phyloP scores from a whole-genome alignment of 2,888 invertebrate species.

The Amphimallon solstitiale region DNA sequence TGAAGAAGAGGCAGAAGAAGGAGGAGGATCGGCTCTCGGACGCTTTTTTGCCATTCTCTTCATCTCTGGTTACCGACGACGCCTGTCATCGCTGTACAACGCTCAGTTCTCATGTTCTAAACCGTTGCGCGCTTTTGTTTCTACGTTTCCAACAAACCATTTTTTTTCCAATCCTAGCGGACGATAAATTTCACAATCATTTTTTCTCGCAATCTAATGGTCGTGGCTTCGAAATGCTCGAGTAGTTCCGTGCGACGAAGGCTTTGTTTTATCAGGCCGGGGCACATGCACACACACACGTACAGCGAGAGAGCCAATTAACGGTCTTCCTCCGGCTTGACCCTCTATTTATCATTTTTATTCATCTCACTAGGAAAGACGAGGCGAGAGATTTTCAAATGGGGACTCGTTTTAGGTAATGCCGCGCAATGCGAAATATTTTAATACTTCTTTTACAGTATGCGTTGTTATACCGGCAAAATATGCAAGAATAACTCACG shows the following conservation, averaged over 20 bases:
- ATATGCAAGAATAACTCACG: too few relatives aligned
- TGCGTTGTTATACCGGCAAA: too few relatives aligned
- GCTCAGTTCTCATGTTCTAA: conserved; percentile 30
- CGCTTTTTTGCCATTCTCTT: conserved; percentile 19
- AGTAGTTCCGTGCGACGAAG: conserved; percentile 33
- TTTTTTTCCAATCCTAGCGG: conserved; percentile 22
- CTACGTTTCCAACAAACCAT: conserved; percentile 31
- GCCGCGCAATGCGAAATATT: background rate
- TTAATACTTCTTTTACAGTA: too few relatives aligned
- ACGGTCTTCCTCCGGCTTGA: conserved; percentile 27
- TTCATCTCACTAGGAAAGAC: conserved; percentile 37
- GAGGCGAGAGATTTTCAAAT: conserved; percentile 22
- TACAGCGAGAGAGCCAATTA: conserved; percentile 37
- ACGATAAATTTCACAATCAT: conserved; percentile 31
- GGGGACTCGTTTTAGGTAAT: conserved; percentile 16
- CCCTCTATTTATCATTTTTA: conserved; percentile 39
- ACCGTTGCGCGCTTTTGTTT: conserved; percentile 31
- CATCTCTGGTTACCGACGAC: conserved; percentile 15
- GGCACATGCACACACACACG: too few relatives aligned
- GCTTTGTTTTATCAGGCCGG: conserved; percentile 33
- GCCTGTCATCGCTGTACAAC: conserved; percentile 21
- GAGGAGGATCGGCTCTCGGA: background rate
- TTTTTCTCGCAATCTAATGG: conserved; percentile 30
- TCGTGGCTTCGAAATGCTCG: conserved; percentile 38
- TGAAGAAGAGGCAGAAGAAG: background rate